Evolutionary conservation across 1,140 invertebrate genomes (phyloP).

Genomic region (Brachionus angularis): DNA sequence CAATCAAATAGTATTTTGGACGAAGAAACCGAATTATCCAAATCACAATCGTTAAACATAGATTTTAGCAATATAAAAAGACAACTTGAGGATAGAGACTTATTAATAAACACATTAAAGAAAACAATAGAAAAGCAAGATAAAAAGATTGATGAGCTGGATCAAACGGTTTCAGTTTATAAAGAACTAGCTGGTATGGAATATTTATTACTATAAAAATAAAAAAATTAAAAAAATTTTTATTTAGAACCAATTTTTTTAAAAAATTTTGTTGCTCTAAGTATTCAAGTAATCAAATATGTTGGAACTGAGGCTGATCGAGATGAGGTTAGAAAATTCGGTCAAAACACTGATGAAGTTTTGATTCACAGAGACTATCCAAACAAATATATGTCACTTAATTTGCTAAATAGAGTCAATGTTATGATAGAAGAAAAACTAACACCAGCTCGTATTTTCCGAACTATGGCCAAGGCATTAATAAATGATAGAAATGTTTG

Average conservation of each 20-base stretch:
- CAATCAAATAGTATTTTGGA: too few relatives aligned
- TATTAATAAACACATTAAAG: too few relatives aligned
- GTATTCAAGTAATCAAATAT: conserved; percentile 18
- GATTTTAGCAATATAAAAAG: too few relatives aligned
- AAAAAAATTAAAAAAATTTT: neutral
- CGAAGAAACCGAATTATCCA: too few relatives aligned
- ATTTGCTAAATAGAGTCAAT: neutral
- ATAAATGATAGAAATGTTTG: neutral
- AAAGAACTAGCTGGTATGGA: too few relatives aligned
- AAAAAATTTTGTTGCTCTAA: neutral
- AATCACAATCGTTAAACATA: too few relatives aligned
- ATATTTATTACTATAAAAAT: too few relatives aligned
- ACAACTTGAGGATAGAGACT: too few relatives aligned
- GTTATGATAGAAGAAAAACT: neutral
- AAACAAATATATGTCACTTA: neutral
- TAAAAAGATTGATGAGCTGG: too few relatives aligned
- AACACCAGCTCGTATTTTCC: neutral
- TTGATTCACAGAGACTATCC: neutral
- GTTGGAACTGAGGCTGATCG: neutral
- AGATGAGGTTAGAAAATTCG: conserved; percentile 9
- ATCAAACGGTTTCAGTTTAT: too few relatives aligned
- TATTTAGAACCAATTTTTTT: neutral
- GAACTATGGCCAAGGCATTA: neutral
- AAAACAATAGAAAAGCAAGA: too few relatives aligned
- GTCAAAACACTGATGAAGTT: neutral